These are phyloP conservation scores for Phasianus colchicus DNA, from an alignment of 2,113 vertebrate genomes.

Conservation along the genomic window DNA sequence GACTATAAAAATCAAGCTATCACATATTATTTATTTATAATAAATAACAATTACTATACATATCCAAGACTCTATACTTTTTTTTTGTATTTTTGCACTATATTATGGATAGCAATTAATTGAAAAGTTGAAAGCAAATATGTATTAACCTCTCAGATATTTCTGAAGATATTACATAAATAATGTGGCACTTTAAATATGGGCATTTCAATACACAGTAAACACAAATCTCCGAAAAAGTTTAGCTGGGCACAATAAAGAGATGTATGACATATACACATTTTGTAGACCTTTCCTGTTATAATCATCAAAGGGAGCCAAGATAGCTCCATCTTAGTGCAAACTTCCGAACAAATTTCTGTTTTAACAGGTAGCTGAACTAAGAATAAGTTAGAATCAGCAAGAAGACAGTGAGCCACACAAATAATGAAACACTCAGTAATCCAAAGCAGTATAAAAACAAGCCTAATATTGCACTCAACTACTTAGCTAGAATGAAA, in stretches of 20 bases:
- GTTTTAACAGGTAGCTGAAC: not conserved
- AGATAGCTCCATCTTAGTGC: not conserved
- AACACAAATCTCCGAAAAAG: not conserved
- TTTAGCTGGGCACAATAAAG: not conserved
- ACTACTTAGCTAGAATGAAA: not conserved
- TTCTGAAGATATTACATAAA: not conserved
- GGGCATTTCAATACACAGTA: not conserved
- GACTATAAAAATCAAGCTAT: not conserved
- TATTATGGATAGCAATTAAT: not conserved
- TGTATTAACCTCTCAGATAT: not conserved
- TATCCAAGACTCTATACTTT: not conserved
- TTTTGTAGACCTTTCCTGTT: not conserved
- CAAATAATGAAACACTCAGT: not conserved
- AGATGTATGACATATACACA: not conserved
- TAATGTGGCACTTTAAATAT: too few relatives aligned
- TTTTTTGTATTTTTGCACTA: not conserved
- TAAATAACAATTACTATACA: not conserved
- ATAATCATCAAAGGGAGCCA: not conserved
- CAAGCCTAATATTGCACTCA: not conserved
- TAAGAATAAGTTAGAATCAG: not conserved
- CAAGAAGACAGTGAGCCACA: not conserved
- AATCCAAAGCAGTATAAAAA: not conserved
- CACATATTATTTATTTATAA: not conserved
- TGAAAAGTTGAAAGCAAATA: not conserved
- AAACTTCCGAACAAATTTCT: not conserved